phyloP scores from a whole-genome alignment of 1,140 invertebrate species.

The Olivierus martensii region DNA sequence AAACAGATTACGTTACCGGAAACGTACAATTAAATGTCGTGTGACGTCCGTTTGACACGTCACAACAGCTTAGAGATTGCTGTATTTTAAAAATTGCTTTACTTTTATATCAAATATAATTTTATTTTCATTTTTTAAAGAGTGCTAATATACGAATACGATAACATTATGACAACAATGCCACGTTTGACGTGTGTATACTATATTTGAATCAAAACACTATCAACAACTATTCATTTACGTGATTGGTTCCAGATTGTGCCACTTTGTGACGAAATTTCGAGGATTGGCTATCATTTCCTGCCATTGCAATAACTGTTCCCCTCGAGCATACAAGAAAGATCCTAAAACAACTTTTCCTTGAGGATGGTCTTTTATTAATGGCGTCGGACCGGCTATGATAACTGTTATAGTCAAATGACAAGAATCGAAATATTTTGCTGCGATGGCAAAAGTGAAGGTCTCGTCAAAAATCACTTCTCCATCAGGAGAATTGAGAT shows the following conservation, averaged over 20 bases:
- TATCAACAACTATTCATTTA: no score
- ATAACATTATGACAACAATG: no score
- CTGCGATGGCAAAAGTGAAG: constrained; percentile 26
- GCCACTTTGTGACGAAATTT: constrained; percentile 52
- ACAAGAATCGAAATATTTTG: constrained; percentile 26
- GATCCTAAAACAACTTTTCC: constrained; percentile 24
- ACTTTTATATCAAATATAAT: no score
- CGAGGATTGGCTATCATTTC: constrained; percentile 45
- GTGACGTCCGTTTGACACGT: no score
- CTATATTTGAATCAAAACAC: no score
- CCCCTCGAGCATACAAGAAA: constrained; percentile 30
- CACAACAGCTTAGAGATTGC: no score
- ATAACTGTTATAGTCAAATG: constrained; percentile 24
- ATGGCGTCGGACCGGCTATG: neutral
- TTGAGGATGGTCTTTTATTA: neutral
- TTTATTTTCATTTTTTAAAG: no score
- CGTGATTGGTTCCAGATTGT: constrained; percentile 22
- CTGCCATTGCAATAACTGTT: constrained; percentile 31
- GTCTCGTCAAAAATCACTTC: constrained; percentile 28
- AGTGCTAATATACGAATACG: no score
- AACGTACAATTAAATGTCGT: no score
- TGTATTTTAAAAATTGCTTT: no score
- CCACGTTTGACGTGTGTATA: no score
- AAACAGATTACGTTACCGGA: no score
- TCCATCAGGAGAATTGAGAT: neutral